These are phyloP conservation scores for Metopia argyrocephala DNA, from an alignment of 2,888 invertebrate species.

Conservation along the genomic window DNA sequence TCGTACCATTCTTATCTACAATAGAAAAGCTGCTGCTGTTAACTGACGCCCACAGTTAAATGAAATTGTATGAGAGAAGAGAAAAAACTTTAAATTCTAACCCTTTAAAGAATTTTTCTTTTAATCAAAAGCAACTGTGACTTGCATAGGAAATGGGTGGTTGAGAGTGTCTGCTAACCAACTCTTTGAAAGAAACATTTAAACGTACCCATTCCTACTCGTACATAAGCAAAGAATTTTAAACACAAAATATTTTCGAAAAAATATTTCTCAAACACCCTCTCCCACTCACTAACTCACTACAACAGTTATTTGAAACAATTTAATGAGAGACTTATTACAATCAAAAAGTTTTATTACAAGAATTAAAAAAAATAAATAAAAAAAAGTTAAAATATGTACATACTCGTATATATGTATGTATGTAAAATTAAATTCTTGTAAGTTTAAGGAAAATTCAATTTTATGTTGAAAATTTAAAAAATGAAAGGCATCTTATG, in stretches of 20 bases:
- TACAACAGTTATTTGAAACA: background rate
- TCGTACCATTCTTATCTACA: constrained; percentile 46
- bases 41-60: constrained; percentile 34
- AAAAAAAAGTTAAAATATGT: background rate
- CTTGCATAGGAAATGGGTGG: constrained; percentile 53
- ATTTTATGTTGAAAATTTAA: too few relatives aligned
- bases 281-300: background rate
- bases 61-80: background rate
- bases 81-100: constrained; percentile 53
- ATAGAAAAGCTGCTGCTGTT: constrained; percentile 35
- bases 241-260: constrained; percentile 29
- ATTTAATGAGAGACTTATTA: constrained; percentile 48
- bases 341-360: constrained; percentile 29
- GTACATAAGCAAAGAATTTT: background rate
- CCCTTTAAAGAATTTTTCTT: constrained; percentile 54
- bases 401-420: too few relatives aligned
- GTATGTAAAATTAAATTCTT: too few relatives aligned
- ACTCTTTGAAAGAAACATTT: background rate
- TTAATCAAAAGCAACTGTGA: constrained; percentile 56
- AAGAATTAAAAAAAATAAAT: constrained; percentile 7
- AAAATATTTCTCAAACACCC: constrained; percentile 28
- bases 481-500: too few relatives aligned
- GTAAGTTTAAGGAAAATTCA: too few relatives aligned
- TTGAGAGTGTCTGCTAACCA: constrained; percentile 3
- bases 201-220: background rate